Percentiles rank a stretch among this genome's conserved stretches.
Evolutionary conservation across 1,140 invertebrate species (phyloP).

Genomic region (Archivesica marissinica): DNA sequence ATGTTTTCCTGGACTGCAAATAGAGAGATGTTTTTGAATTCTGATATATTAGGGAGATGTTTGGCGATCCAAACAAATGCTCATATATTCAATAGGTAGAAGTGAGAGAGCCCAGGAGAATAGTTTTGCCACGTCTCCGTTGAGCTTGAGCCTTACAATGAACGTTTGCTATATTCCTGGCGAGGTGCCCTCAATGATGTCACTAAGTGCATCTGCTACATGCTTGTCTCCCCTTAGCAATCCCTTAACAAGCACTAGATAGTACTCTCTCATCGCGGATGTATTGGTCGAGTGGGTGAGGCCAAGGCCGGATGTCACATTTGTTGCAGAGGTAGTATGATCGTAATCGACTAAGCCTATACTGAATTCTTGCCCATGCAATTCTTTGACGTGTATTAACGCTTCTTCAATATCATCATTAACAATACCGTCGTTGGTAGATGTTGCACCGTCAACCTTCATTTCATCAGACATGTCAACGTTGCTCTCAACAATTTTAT

Average conservation of each 20-base stretch:
- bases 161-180: no score
- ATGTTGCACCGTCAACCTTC: neutral
- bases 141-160: no score
- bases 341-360: neutral
- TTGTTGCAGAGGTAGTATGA: neutral
- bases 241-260: constrained; percentile 6
- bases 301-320: neutral
- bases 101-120: no score
- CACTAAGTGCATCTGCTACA: constrained; percentile 5
- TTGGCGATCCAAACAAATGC: no score
- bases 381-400: neutral
- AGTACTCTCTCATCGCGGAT: neutral
- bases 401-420: neutral
- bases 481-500: neutral
- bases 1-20: no score
- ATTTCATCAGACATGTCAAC: neutral
- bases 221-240: neutral
- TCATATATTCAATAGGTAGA: no score
- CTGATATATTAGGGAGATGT: no score
- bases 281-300: neutral
- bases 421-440: neutral
- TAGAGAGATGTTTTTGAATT: no score
- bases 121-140: no score
- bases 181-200: neutral
- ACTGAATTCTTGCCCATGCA: neutral